Evolutionary conservation across 2,113 vertebrate species (phyloP), one percentile per base, ranked within the genome.

Genomic region (Tenrec ecaudatus): DNA sequence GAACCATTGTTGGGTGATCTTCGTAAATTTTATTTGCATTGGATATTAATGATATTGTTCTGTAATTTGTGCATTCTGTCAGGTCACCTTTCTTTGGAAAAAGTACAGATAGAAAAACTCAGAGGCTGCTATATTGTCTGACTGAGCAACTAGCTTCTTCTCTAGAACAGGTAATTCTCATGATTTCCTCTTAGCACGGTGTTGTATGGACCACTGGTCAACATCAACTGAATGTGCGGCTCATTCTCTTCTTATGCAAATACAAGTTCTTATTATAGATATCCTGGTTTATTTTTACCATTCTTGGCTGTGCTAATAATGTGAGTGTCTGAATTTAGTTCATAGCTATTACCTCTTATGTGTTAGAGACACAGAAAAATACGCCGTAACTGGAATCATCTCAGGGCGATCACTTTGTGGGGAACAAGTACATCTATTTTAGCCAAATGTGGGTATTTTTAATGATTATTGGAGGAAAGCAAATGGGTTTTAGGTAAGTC

Each of bases 301-400:
- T 31, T 69, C 17, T 68, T 71, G 78, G 57, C 89, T 90, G 3
- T 47, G 33, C 57, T 40, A 0, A 29, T 60, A 64, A n/a, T 57
- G 27, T 60, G 40, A 93, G 58, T 22, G 84, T 64, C 29, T 84
- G 89, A 84, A 88, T 87, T 81, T 79, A 60, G 33, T 62, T 62
- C 15, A 62, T 17, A 62, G 58, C 79, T 71, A 78, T 75, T 58
- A 76, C 43, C 15, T 16, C 43, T 47, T 47, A 47, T 47, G 43
- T 47, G 43, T 47, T 10, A 47, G 43, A 47, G 36, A 79, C 40
- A 15, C n/a, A 68, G 25, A 90, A 94, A 69, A 73, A 90, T 69
- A 33, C 29, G 27, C 78, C 69, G 40, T 53, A 57, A 36, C 64
- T 80, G 19, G 29, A 11, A 73, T 57, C 88, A 82, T 66, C 81